Evolutionary conservation across 1,140 invertebrate genomes (phyloP).

Genomic region (Artemia franciscana): DNA sequence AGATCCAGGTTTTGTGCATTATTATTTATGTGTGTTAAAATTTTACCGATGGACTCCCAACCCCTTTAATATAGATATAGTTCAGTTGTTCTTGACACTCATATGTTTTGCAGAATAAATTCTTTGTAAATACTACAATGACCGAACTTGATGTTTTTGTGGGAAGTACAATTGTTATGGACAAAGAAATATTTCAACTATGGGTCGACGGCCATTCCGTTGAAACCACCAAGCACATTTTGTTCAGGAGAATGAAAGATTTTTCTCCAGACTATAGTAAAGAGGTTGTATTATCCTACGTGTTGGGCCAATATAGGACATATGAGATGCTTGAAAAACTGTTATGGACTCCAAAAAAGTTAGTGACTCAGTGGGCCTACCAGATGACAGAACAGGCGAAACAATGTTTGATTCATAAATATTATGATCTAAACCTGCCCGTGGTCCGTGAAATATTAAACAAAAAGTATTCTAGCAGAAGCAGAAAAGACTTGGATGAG

Average conservation of each 20-base stretch:
- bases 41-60: no score
- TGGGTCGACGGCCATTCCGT: conserved; percentile 72
- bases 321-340: conserved; percentile 67
- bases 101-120: not conserved
- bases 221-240: conserved; percentile 50
- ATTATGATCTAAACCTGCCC: conserved; percentile 72
- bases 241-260: conserved; percentile 48
- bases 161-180: conserved; percentile 75
- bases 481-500: conserved; percentile 82
- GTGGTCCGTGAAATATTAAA: conserved; percentile 74
- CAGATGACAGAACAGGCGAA: conserved; percentile 68
- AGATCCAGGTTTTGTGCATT: no score
- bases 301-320: conserved; percentile 59
- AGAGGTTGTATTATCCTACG: conserved; percentile 65
- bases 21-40: no score
- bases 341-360: conserved; percentile 53
- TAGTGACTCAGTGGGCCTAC: conserved; percentile 68
- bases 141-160: conserved; percentile 65
- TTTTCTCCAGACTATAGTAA: conserved; percentile 37
- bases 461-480: conserved; percentile 68
- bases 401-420: conserved; percentile 72
- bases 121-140: not conserved
- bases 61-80: no score
- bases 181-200: conserved; percentile 73
- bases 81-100: no score